phyloP scores from a whole-genome alignment of 1,140 invertebrate genomes.

The Drosophila gunungcola region DNA sequence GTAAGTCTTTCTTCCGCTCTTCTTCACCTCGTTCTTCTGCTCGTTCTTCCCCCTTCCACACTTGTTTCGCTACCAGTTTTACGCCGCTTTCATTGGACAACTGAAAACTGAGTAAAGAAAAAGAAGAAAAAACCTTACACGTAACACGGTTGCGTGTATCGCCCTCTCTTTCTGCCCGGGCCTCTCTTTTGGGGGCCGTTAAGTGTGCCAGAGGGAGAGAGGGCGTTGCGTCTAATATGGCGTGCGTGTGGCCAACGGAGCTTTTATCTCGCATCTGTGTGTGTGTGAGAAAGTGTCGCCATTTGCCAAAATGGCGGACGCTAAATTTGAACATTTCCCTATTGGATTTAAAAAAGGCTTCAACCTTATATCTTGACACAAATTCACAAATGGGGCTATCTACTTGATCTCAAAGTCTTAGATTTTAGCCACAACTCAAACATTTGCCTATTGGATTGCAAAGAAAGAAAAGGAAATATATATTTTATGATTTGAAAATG shows the following conservation, averaged over 20 bases:
- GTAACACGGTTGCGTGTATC: slow-evolving; percentile 46
- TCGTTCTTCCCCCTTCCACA: slow-evolving; percentile 35
- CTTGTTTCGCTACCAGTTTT: slow-evolving; percentile 79
- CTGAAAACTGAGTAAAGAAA: slow-evolving; percentile 21
- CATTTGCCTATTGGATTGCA: too few species aligned
- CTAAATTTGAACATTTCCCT: slow-evolving; percentile 17
- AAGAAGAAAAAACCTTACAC: slow-evolving; percentile 38
- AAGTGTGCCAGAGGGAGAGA: slow-evolving; percentile 32
- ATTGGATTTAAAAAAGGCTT: slow-evolving; percentile 18
- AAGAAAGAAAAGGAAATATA: too few species aligned
- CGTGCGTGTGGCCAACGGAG: slow-evolving; percentile 57
- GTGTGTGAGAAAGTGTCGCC: slow-evolving; percentile 43
- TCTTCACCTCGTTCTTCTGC: slow-evolving; percentile 31
- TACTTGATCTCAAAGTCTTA: not conserved
- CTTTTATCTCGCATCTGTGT: slow-evolving; percentile 33
- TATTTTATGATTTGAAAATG: too few species aligned
- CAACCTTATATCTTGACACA: not conserved
- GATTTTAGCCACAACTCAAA: too few species aligned
- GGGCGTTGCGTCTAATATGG: slow-evolving; percentile 40
- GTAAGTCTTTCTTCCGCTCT: slow-evolving; percentile 45
- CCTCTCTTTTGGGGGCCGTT: not conserved
- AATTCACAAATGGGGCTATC: not conserved
- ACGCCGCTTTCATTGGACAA: slow-evolving; percentile 81
- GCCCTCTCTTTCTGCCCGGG: slow-evolving; percentile 18
- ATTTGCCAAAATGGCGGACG: slow-evolving; percentile 43